These are phyloP conservation scores for Dasypogon diadema DNA, from an alignment of 2,888 invertebrate species.

Conservation along the genomic window DNA sequence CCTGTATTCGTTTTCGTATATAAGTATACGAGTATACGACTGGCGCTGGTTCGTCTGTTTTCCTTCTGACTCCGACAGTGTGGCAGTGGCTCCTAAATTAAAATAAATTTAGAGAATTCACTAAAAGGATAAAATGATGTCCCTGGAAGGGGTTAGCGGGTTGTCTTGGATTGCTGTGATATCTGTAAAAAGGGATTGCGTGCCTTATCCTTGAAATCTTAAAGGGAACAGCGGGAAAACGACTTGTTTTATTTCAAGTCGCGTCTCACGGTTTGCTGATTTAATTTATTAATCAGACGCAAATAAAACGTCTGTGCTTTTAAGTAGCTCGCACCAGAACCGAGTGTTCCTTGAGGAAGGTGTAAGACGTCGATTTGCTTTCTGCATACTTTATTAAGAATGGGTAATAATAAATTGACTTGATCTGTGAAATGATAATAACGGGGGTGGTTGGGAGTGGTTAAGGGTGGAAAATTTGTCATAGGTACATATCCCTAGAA, in stretches of 20 bases:
- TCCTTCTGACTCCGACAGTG: neutral
- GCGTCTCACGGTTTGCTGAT: constrained; percentile 43
- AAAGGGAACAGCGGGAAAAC: neutral
- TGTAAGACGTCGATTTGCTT: constrained; percentile 14
- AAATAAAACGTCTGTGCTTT: constrained; percentile 48
- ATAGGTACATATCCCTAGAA: too few relatives aligned
- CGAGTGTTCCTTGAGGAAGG: constrained; percentile 8
- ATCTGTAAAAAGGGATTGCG: constrained; percentile 35
- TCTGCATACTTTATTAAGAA: neutral
- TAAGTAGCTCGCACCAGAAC: neutral
- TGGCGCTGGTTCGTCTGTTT: neutral
- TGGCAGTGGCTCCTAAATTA: constrained; percentile 35
- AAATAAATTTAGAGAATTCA: constrained; percentile 48
- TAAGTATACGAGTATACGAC: neutral
- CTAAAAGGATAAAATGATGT: constrained; percentile 33
- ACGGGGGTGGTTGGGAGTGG: neutral
- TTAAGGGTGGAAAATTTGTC: too few relatives aligned
- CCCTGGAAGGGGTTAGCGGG: neutral
- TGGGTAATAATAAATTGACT: neutral
- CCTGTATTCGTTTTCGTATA: neutral
- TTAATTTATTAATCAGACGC: constrained; percentile 53
- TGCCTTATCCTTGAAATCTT: constrained; percentile 22
- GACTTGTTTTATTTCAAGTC: constrained; percentile 42
- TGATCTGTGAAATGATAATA: neutral
- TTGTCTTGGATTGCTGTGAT: neutral